phyloP scores from a whole-genome alignment of 2,888 invertebrate genomes.

The Meiosimyza platycephala region DNA sequence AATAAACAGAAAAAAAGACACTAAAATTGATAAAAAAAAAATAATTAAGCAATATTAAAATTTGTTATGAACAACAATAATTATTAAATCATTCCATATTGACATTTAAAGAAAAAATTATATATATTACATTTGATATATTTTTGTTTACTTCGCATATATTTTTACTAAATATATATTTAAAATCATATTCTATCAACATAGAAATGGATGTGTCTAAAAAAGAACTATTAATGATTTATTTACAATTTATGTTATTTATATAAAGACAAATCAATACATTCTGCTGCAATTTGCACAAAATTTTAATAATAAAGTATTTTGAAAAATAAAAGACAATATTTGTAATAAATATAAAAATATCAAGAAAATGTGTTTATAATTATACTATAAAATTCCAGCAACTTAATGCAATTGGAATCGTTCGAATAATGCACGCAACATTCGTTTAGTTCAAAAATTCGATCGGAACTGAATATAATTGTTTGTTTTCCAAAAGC shows the following conservation, averaged over 20 bases:
- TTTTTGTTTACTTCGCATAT: conserved; percentile 39
- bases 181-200: conserved; percentile 39
- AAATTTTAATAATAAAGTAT: conserved; percentile 54
- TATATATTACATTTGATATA: conserved; percentile 33
- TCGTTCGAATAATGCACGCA: too few relatives aligned
- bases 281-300: conserved; percentile 63
- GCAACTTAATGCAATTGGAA: too few relatives aligned
- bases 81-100: conserved; percentile 40
- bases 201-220: conserved; percentile 36
- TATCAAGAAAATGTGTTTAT: conserved; percentile 14
- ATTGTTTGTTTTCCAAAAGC: too few relatives aligned
- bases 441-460: too few relatives aligned
- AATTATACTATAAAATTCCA: background rate
- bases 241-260: conserved; percentile 61
- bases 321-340: conserved; percentile 50
- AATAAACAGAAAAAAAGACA: conserved; percentile 41
- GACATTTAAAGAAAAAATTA: conserved; percentile 37
- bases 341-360: conserved; percentile 27
- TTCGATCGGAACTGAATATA: too few relatives aligned
- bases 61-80: conserved; percentile 9
- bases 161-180: conserved; percentile 43
- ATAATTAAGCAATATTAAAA: conserved; percentile 13
- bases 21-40: conserved; percentile 32
- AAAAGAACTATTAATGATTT: conserved; percentile 39
- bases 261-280: conserved; percentile 48